Evolutionary conservation across 2,797 vertebrate genomes (phyloP).

Genomic region (Chromobotia macracanthus): DNA sequence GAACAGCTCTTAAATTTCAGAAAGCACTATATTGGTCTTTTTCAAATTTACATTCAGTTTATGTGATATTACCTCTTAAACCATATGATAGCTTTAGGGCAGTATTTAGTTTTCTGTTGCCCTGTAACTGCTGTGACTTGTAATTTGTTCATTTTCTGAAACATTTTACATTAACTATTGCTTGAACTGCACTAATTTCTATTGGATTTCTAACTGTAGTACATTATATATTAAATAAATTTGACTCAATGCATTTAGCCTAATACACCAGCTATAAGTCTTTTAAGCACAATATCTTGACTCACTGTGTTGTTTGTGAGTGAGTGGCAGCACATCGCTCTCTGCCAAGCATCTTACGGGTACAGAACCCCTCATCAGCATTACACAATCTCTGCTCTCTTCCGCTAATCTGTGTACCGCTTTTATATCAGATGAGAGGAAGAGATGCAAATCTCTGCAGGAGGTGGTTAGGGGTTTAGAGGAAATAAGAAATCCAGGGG

Average conservation of each 20-base stretch:
- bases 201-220: too few species aligned
- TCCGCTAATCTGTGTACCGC: conserved; percentile 29
- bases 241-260: conserved; percentile 4
- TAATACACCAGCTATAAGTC: background rate
- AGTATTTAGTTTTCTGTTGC: too few species aligned
- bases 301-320: conserved; percentile 7
- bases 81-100: too few species aligned
- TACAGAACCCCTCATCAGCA: conserved; percentile 19
- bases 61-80: too few species aligned
- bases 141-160: too few species aligned
- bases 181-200: too few species aligned
- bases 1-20: too few species aligned
- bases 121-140: too few species aligned
- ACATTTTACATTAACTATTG: too few species aligned
- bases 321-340: conserved; percentile 14
- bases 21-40: too few species aligned
- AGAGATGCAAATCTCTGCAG: conserved; percentile 23
- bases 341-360: conserved; percentile 33
- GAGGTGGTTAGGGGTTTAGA: background rate
- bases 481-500: background rate
- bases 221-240: background rate
- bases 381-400: conserved; percentile 36
- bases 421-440: conserved; percentile 40
- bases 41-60: too few species aligned
- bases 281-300: conserved; percentile 1